Base-by-base conservation (phyloP, 2,888 invertebrate species). In the Xanthia icteritia region DNA sequence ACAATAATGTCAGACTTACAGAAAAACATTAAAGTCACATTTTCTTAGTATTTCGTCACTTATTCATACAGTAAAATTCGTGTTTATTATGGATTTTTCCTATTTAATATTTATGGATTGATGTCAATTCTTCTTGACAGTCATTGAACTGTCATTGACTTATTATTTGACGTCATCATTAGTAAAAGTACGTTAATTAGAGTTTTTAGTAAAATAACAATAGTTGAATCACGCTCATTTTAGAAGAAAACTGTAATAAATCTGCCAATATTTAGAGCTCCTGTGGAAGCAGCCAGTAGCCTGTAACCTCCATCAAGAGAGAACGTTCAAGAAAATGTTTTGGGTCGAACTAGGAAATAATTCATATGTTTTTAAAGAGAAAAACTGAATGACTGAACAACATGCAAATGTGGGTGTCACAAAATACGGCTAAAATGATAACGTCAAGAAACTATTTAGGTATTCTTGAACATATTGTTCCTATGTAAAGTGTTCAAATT, bases 141-240 rank as follows among this genome's bases (percentile, higher is more conserved):
- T 67, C 42, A 73, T 13, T 73, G 76, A 76, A 79, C 79, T 64
- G 79, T 56, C 68, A 27, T 66, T 67, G 72, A 54, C 66, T 73
- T 48, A 20, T 36, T 48, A 27, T 36, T 23, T 80, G 72, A 27
- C 48, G 48, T 45, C 20, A 17, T 65, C 8, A 27, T 65, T 79
- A 65, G 51, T 65, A 15, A 65, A 23, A 54, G 17, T 23, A 61
- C 65, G 65, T 15, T 39, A 65, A 60, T 61, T 36, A 54, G 27
- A 65, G 23, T n/a, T 54, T 23, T 15, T 60, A 45, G 8, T 27
- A 17, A 48, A 31, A 58, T 0, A 54, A 42, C 13, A 58, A 72
- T 42, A 39, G 56, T 20, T 11, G 3, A 42, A 42, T 45, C n/a
- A 58, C 13, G 31, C 5, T 23, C 15, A 15, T 36, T 58, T 31